Conservation (phyloP, 2,797 vertebrate species). For the Schizopygopsis pylzovi region DNA sequence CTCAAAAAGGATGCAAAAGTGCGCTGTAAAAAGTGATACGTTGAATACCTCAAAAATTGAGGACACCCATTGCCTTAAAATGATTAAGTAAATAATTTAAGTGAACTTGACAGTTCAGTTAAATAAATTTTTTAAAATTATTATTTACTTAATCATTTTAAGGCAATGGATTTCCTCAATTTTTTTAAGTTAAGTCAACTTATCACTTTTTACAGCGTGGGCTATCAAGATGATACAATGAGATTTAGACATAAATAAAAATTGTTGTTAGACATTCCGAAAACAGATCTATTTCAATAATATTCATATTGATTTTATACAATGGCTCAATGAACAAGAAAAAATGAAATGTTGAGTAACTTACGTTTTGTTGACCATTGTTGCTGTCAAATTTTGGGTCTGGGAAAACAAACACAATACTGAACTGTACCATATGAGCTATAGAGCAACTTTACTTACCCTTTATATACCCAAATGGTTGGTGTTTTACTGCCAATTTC, state of each 20-base stretch:
- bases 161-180: too few species aligned
- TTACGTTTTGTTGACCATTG: neutral
- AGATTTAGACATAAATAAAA: too few species aligned
- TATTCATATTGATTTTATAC: neutral
- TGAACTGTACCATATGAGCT: neutral
- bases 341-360: neutral
- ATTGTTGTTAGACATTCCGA: neutral
- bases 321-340: neutral
- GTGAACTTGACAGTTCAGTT: too few species aligned
- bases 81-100: too few species aligned
- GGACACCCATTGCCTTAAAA: too few species aligned
- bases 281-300: neutral
- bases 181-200: too few species aligned
- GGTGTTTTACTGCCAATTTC: neutral
- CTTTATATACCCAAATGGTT: neutral
- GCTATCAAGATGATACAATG: too few species aligned
- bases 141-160: too few species aligned
- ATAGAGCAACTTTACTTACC: neutral
- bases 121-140: too few species aligned
- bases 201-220: too few species aligned
- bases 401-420: neutral
- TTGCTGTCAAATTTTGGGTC: neutral
- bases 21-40: neutral
- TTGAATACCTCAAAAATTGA: too few species aligned
- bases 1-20: neutral